Evolutionary conservation across 2,797 vertebrate genomes (phyloP).

Genomic region (Ficedula albicollis): DNA sequence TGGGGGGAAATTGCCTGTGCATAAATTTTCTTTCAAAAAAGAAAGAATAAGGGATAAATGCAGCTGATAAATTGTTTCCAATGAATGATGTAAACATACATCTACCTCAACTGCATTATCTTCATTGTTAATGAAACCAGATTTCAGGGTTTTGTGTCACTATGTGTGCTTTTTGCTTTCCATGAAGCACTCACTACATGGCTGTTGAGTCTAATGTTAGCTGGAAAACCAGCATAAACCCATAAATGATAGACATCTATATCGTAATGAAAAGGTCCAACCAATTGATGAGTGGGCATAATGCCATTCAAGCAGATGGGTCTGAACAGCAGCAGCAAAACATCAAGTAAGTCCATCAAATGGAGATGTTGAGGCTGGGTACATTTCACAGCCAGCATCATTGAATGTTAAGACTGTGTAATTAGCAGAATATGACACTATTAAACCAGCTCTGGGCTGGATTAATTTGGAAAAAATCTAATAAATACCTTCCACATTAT

Average conservation of each 20-base stretch:
- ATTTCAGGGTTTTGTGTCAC: background rate
- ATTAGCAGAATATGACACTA: constrained; percentile 60
- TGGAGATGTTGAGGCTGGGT: constrained; percentile 45
- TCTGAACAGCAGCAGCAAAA: constrained; percentile 43
- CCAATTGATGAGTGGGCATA: constrained; percentile 41
- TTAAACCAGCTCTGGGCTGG: constrained; percentile 37
- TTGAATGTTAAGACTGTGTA: constrained; percentile 8
- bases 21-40: background rate
- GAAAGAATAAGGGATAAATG: background rate
- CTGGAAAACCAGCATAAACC: constrained; percentile 35
- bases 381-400: constrained; percentile 44
- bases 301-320: constrained; percentile 59
- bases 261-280: constrained; percentile 58
- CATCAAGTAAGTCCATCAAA: constrained; percentile 52
- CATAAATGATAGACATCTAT: constrained; percentile 45
- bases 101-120: background rate
- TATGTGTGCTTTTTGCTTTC: background rate
- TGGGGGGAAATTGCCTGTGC: background rate
- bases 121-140: background rate
- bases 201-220: background rate
- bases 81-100: background rate
- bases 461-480: constrained; percentile 54
- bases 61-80: background rate
- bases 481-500: constrained; percentile 2
- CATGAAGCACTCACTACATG: background rate